These are phyloP conservation scores for Cottus gobio DNA, from an alignment of 2,113 vertebrate species.

Conservation along the genomic window DNA sequence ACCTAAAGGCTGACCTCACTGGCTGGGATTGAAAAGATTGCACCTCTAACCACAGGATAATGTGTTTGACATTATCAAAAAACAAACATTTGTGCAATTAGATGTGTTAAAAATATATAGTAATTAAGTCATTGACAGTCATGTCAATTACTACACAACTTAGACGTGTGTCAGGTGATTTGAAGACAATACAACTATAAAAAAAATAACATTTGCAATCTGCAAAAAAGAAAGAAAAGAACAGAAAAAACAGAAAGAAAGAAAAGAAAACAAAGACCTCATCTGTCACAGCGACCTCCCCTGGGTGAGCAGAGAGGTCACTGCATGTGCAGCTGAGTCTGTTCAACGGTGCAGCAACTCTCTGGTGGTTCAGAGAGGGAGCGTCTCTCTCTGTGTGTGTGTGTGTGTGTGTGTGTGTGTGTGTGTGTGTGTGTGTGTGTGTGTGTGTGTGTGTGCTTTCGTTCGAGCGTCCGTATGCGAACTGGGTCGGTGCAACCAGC, in stretches of 20 bases:
- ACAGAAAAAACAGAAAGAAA: not conserved
- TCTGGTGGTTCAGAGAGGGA: constrained; percentile 40
- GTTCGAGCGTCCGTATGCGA: constrained; percentile 17
- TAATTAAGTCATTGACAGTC: not conserved
- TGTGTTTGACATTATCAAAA: not conserved
- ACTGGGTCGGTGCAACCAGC: constrained; percentile 41
- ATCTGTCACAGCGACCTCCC: constrained; percentile 37
- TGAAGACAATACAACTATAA: not conserved
- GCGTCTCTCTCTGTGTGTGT: constrained; percentile 16
- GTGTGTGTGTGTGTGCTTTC: constrained; percentile 12
- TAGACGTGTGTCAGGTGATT: not conserved
- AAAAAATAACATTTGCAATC: not conserved
- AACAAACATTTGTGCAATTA: not conserved
- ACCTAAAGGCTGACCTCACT: not conserved
- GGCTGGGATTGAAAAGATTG: not conserved
- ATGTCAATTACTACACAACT: not conserved
- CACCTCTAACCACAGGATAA: not conserved
- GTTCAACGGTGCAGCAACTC: constrained; percentile 47
- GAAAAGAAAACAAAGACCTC: constrained; percentile 4
- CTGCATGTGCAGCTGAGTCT: constrained; percentile 47
- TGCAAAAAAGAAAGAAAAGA: not conserved
- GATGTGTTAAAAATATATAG: no score
- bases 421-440: constrained; percentile 8
- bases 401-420: constrained; percentile 23
- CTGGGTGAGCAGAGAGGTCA: constrained; percentile 51